phyloP scores from a whole-genome alignment of 2,888 invertebrate species.

The Ectemnius lituratus region DNA sequence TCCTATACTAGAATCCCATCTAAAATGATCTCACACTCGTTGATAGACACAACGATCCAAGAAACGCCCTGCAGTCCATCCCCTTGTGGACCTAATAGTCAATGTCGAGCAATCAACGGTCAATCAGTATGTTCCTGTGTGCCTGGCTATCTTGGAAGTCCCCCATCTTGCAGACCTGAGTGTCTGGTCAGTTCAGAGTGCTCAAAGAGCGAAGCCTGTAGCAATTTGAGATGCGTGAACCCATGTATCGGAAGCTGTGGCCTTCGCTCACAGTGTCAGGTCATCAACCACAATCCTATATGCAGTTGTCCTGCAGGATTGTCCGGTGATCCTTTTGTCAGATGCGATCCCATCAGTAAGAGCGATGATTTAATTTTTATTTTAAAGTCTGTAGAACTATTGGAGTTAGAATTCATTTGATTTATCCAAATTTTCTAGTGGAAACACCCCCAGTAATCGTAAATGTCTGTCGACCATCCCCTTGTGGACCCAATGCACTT shows the following conservation, averaged over 20 bases:
- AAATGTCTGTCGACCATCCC: slow-evolving; percentile 84
- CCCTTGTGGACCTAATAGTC: slow-evolving; percentile 85
- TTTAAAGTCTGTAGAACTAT: background rate
- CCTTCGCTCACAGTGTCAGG: slow-evolving; percentile 83
- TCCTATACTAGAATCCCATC: background rate
- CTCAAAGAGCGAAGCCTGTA: slow-evolving; percentile 85
- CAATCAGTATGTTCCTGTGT: slow-evolving; percentile 88
- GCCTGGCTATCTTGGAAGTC: slow-evolving; percentile 85
- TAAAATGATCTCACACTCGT: background rate
- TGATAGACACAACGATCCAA: slow-evolving; percentile 8
- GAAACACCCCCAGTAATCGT: slow-evolving; percentile 80
- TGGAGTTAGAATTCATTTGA: background rate
- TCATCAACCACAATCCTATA: slow-evolving; percentile 80
- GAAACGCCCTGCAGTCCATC: slow-evolving; percentile 80
- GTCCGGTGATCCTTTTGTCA: slow-evolving; percentile 81
- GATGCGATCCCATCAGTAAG: slow-evolving; percentile 73
- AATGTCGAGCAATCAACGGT: slow-evolving; percentile 85
- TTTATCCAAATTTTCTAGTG: slow-evolving; percentile 68
- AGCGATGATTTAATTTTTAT: background rate
- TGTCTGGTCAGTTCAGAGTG: slow-evolving; percentile 88
- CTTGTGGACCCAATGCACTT: slow-evolving; percentile 84
- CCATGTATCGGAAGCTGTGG: slow-evolving; percentile 91
- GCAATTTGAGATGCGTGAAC: slow-evolving; percentile 89
- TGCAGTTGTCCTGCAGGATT: slow-evolving; percentile 81
- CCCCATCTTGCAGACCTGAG: slow-evolving; percentile 89